These are phyloP conservation scores for Tetramorium parvispinum DNA, from an alignment of 1,140 invertebrate species.

Conservation along the genomic window DNA sequence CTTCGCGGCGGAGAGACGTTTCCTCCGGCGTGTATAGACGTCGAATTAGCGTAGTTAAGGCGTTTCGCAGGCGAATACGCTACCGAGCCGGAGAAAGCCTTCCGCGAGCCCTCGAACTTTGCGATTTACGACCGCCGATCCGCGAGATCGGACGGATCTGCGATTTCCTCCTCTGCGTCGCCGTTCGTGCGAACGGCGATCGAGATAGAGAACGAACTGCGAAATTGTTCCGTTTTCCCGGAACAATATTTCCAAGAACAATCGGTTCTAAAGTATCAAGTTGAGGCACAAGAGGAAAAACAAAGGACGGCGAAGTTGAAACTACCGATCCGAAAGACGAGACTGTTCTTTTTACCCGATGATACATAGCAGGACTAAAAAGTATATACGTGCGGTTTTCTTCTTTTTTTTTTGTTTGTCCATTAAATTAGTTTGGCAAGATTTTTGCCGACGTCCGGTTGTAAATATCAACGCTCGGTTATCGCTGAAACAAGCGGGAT, in stretches of 20 bases:
- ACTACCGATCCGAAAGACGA: neutral
- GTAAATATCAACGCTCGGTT: constrained; percentile 9
- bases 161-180: neutral
- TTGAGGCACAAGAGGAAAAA: neutral
- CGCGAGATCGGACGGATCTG: neutral
- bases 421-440: neutral
- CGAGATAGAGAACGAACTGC: neutral
- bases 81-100: constrained; percentile 36
- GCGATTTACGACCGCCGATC: constrained; percentile 15
- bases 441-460: neutral
- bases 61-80: constrained; percentile 51
- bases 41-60: constrained; percentile 64
- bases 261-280: neutral
- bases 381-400: neutral
- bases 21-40: constrained; percentile 24
- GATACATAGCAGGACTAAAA: neutral
- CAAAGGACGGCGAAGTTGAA: neutral
- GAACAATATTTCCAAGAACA: neutral
- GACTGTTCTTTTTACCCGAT: neutral
- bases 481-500: constrained; percentile 9
- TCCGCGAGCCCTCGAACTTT: neutral
- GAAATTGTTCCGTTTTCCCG: neutral
- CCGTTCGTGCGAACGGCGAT: neutral
- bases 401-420: neutral
- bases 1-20: constrained; percentile 55